Evolutionary conservation across 1,140 invertebrate species (phyloP).

Genomic region (Lasioglossum baleicum): DNA sequence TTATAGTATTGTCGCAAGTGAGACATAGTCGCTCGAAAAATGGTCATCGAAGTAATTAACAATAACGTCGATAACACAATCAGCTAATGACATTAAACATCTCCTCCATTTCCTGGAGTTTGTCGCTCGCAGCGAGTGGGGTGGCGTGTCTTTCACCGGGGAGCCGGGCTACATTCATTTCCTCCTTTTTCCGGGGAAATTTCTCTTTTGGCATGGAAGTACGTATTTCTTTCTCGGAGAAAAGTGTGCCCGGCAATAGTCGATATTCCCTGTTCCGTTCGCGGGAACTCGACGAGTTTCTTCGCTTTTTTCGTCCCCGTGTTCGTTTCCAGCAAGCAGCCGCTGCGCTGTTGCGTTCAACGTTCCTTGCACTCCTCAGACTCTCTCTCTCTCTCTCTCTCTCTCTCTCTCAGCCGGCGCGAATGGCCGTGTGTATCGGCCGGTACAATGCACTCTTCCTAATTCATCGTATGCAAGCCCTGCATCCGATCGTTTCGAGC

Average conservation of each 20-base stretch:
- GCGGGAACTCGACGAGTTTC: not conserved
- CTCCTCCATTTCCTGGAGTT: constrained; percentile 1
- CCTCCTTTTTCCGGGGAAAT: constrained; percentile 5
- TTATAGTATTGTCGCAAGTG: no score
- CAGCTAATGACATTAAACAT: constrained; percentile 37
- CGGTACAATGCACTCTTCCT: constrained; percentile 21
- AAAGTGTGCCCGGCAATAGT: constrained; percentile 37
- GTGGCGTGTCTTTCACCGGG: constrained; percentile 25
- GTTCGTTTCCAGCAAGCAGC: no score
- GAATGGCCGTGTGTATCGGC: not conserved
- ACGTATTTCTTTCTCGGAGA: constrained; percentile 28
- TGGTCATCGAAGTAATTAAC: no score
- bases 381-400: no score
- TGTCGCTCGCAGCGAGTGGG: not conserved
- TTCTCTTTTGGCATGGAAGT: constrained; percentile 29
- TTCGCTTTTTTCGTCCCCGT: not conserved
- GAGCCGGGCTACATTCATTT: constrained; percentile 30
- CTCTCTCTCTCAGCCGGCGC: no score
- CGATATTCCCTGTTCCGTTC: constrained; percentile 14
- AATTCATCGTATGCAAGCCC: constrained; percentile 19
- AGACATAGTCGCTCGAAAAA: no score
- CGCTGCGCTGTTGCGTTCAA: no score
- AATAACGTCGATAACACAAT: not conserved
- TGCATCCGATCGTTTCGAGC: constrained; percentile 28
- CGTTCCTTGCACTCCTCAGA: no score